Evolutionary conservation across 2,888 invertebrate genomes (phyloP).

Genomic region (Sympetrum striolatum): DNA sequence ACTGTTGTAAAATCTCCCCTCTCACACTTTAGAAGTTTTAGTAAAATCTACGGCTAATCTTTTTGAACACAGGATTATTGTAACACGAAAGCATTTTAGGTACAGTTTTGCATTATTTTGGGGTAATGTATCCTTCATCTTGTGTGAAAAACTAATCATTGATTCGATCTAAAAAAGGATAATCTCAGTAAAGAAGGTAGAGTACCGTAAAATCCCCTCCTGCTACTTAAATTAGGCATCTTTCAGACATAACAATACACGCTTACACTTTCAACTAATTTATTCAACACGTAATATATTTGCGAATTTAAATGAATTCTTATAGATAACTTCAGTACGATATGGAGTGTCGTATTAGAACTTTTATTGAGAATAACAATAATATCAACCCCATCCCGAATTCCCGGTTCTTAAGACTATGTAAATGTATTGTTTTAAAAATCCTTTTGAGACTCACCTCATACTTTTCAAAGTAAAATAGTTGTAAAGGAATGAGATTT

Average conservation of each 20-base stretch:
- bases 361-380: neutral
- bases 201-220: neutral
- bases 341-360: neutral
- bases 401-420: neutral
- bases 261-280: neutral
- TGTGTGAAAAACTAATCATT: neutral
- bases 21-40: conserved; percentile 10
- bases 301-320: neutral
- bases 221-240: conserved; percentile 24
- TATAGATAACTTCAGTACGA: neutral
- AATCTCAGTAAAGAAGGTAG: neutral
- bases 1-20: neutral
- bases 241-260: conserved; percentile 14
- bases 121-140: neutral
- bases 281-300: neutral
- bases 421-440: neutral
- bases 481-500: neutral
- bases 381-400: neutral
- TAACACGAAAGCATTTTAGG: conserved; percentile 4
- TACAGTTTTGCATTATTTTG: neutral
- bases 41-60: neutral
- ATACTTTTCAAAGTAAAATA: neutral
- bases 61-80: neutral
- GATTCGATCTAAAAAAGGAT: neutral
- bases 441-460: neutral